These are phyloP conservation scores for Plebejus melissa DNA, from an alignment of 2,888 invertebrate genomes.

Conservation along the genomic window DNA sequence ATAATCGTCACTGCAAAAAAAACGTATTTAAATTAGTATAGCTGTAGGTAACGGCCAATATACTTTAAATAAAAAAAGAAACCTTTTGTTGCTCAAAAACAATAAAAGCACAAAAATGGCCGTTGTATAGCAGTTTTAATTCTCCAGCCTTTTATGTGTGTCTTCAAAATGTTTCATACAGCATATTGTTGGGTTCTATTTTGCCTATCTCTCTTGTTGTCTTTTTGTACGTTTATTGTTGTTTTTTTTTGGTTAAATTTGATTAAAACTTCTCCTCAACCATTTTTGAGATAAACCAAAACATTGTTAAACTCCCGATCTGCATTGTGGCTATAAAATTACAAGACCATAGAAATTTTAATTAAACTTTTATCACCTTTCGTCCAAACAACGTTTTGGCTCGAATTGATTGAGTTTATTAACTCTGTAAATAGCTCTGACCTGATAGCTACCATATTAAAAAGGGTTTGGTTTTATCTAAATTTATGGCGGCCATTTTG, in stretches of 20 bases:
- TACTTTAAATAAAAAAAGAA: background rate
- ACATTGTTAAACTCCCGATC: conserved; percentile 45
- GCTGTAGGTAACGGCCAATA: no score
- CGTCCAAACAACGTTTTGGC: conserved; percentile 18
- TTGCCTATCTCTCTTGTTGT: background rate
- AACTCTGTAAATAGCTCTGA: conserved; percentile 27
- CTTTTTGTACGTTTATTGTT: background rate
- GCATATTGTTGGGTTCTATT: background rate
- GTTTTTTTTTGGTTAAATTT: no score
- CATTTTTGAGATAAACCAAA: background rate
- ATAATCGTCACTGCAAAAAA: no score
- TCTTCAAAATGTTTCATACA: background rate
- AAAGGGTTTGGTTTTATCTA: conserved; percentile 38
- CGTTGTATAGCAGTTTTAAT: background rate
- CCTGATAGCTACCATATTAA: conserved; percentile 38
- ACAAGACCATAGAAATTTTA: conserved; percentile 2
- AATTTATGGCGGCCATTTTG: conserved; percentile 44
- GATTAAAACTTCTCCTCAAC: no score
- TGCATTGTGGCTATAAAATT: background rate
- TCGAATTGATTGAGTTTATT: conserved; percentile 21
- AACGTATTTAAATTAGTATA: no score
- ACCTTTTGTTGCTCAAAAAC: background rate
- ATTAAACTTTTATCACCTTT: conserved; percentile 27
- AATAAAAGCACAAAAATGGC: background rate
- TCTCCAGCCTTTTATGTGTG: background rate